These are phyloP conservation scores for Ibidorhyncha struthersii DNA, from an alignment of 2,113 vertebrate genomes.

Conservation along the genomic window DNA sequence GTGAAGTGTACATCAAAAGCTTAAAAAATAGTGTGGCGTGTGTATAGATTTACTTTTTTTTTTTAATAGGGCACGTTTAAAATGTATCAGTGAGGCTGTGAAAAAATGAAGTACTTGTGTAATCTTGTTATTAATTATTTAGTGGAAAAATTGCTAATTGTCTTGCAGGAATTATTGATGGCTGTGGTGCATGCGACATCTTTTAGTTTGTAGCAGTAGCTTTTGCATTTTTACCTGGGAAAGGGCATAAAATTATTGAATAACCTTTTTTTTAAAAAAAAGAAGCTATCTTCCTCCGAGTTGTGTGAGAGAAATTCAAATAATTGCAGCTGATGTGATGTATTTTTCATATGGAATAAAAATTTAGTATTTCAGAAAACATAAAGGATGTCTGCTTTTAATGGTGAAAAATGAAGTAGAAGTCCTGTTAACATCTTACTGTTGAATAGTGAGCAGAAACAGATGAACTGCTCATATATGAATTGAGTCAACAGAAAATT, in stretches of 20 bases:
- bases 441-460: not conserved
- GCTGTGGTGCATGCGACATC: not conserved
- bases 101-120: not conserved
- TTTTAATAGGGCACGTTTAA: not conserved
- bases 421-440: not conserved
- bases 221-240: not conserved
- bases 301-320: not conserved
- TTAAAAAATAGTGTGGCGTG: not conserved
- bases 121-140: not conserved
- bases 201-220: not conserved
- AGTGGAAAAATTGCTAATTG: not conserved
- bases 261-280: not conserved
- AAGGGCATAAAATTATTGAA: not conserved
- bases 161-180: not conserved
- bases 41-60: not conserved
- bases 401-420: not conserved
- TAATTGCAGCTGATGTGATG: not conserved
- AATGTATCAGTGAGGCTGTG: not conserved
- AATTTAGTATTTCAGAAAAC: not conserved
- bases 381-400: not conserved
- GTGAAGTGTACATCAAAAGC: not conserved
- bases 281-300: not conserved
- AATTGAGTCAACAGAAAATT: not conserved
- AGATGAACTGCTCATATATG: not conserved
- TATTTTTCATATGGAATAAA: not conserved